Evolutionary conservation across 2,797 vertebrate genomes (phyloP).

Genomic region (Harpagifer antarcticus): DNA sequence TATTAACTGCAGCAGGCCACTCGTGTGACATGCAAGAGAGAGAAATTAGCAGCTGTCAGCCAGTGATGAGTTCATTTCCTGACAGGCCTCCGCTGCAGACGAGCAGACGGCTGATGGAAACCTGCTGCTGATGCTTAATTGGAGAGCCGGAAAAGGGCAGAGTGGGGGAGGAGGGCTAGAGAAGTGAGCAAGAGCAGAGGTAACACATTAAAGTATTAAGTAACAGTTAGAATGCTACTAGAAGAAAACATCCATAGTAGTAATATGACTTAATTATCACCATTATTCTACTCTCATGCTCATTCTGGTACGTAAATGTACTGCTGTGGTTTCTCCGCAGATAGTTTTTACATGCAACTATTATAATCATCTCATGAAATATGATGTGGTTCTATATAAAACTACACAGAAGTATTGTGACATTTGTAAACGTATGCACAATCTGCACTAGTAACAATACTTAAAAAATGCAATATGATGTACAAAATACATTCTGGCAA

Average conservation of each 20-base stretch:
- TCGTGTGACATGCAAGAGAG: constrained; percentile 94
- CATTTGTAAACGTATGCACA: background rate
- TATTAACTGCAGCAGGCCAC: constrained; percentile 94
- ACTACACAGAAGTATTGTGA: background rate
- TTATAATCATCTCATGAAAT: background rate
- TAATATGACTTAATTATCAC: background rate
- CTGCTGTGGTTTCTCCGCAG: background rate
- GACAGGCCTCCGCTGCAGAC: constrained; percentile 92
- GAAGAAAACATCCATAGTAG: background rate
- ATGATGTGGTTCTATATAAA: background rate
- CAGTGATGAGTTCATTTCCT: constrained; percentile 99
- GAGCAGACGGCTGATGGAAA: constrained; percentile 91
- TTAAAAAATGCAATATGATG: background rate
- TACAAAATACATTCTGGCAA: background rate
- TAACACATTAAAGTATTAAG: constrained; percentile 31
- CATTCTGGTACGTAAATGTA: background rate
- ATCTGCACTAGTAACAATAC: background rate
- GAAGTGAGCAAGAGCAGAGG: constrained; percentile 26
- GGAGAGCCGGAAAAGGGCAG: constrained; percentile 88
- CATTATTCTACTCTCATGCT: background rate
- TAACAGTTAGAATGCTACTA: constrained; percentile 15
- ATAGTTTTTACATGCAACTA: background rate
- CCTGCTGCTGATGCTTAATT: constrained; percentile 91
- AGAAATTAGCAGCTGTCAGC: constrained; percentile 98
- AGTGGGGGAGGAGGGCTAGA: constrained; percentile 52